A percentile compares a stretch with the other conserved stretches of the same genome.
Conservation (phyloP, 2,888 invertebrate genomes). For the Anodontia alba region DNA sequence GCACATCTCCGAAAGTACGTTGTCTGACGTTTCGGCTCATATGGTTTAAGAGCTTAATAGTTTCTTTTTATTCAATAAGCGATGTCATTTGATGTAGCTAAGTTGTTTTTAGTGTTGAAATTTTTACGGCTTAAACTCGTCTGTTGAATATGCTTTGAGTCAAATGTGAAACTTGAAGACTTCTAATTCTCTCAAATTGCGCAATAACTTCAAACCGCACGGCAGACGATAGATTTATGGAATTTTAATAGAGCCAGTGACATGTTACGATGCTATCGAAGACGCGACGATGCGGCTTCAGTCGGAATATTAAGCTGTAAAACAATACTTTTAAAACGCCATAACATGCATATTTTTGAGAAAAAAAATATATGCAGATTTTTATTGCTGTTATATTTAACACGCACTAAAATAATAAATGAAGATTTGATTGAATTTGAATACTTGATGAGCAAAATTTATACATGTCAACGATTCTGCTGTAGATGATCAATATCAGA, state of each 20-base stretch:
- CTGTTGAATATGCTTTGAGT: constrained; percentile 18
- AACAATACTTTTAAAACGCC: background rate
- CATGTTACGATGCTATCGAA: constrained; percentile 5
- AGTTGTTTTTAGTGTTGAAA: constrained; percentile 1
- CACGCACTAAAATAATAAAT: constrained; percentile 17
- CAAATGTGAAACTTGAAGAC: constrained; percentile 17
- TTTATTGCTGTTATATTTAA: background rate
- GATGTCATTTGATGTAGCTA: constrained; percentile 11
- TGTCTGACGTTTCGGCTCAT: too few relatives aligned
- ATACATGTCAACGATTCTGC: too few relatives aligned
- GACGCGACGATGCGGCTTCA: background rate
- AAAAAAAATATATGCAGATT: background rate
- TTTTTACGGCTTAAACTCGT: constrained; percentile 6
- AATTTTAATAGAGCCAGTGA: constrained; percentile 8
- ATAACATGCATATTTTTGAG: background rate
- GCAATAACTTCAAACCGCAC: constrained; percentile 13
- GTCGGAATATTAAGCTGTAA: background rate
- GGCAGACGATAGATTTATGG: constrained; percentile 18
- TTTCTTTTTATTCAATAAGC: constrained; percentile 13
- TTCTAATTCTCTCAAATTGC: constrained; percentile 16
- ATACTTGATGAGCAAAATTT: too few relatives aligned
- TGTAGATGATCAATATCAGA: too few relatives aligned
- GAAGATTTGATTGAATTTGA: constrained; percentile 8
- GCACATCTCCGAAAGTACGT: too few relatives aligned
- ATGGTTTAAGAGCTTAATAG: background rate